Percentiles rank a stretch among this genome's conserved stretches.
These are phyloP conservation scores for Ramphastos sulfuratus DNA, from an alignment of 2,113 vertebrate genomes.

Conservation along the genomic window DNA sequence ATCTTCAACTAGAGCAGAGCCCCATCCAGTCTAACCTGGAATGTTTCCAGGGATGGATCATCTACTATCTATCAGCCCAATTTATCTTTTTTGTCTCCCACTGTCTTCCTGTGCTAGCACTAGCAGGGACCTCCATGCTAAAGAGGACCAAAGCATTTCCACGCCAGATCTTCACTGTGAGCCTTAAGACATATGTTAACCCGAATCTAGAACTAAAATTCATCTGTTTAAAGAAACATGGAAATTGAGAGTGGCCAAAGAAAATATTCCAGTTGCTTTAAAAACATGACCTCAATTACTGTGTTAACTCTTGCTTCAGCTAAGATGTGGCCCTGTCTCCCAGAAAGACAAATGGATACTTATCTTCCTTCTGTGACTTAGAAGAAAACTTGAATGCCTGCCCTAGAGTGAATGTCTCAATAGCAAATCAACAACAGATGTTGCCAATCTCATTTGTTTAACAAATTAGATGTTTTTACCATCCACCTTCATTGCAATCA, in stretches of 20 bases:
- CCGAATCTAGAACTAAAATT: neutral
- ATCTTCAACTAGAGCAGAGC: neutral
- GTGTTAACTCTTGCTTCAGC: neutral
- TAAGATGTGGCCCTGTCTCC: neutral
- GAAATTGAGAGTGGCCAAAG: neutral
- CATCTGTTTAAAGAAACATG: neutral
- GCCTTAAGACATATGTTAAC: fast-evolving
- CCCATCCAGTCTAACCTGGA: neutral
- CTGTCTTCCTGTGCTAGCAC: neutral
- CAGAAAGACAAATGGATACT: neutral
- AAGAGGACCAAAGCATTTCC: neutral
- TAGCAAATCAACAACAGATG: neutral
- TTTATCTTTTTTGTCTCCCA: neutral
- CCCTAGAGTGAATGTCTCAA: neutral
- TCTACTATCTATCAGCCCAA: neutral
- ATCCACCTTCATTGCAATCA: neutral
- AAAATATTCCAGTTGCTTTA: neutral
- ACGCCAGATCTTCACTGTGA: neutral
- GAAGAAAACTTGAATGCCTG: neutral
- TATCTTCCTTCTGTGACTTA: neutral
- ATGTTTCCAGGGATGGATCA: neutral
- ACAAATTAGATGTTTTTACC: neutral
- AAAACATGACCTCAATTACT: neutral
- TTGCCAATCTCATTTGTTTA: too few species aligned
- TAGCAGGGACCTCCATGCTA: neutral